These are phyloP conservation scores for Thinocorus orbignyianus DNA, from an alignment of 2,113 vertebrate species.

Conservation along the genomic window DNA sequence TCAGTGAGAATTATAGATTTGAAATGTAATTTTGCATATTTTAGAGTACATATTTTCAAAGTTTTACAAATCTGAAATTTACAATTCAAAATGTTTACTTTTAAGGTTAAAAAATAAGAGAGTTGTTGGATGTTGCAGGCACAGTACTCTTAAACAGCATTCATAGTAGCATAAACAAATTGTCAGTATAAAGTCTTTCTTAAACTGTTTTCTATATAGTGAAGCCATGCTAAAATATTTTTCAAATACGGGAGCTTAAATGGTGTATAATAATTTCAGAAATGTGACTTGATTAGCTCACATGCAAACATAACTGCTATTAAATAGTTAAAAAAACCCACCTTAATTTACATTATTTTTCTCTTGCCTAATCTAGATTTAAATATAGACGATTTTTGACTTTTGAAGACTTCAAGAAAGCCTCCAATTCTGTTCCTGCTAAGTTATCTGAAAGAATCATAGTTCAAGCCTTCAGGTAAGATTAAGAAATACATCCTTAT, in stretches of 20 bases:
- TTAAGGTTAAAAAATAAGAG: not conserved
- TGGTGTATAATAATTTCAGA: not conserved
- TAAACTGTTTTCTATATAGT: not conserved
- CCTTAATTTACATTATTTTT: not conserved
- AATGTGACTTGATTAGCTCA: not conserved
- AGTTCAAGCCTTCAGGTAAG: conserved; percentile 77
- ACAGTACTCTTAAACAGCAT: not conserved
- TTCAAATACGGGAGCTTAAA: not conserved
- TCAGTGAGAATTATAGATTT: not conserved
- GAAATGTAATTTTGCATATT: not conserved
- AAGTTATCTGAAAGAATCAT: conserved; percentile 69
- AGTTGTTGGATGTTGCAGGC: not conserved
- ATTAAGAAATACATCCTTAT: not conserved
- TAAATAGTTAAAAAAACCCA: not conserved
- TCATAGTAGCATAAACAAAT: not conserved
- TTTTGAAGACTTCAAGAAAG: conserved; percentile 76
- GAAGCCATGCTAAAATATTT: not conserved
- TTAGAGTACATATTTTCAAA: not conserved
- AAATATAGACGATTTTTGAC: conserved; percentile 76
- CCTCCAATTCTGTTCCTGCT: conserved; percentile 70
- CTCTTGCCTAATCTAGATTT: not conserved
- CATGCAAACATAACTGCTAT: not conserved
- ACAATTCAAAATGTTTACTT: not conserved
- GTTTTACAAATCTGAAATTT: not conserved
- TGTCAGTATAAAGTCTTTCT: not conserved